Evolutionary conservation across 2,113 vertebrate species (phyloP).

Genomic region (Gracilinanus agilis): DNA sequence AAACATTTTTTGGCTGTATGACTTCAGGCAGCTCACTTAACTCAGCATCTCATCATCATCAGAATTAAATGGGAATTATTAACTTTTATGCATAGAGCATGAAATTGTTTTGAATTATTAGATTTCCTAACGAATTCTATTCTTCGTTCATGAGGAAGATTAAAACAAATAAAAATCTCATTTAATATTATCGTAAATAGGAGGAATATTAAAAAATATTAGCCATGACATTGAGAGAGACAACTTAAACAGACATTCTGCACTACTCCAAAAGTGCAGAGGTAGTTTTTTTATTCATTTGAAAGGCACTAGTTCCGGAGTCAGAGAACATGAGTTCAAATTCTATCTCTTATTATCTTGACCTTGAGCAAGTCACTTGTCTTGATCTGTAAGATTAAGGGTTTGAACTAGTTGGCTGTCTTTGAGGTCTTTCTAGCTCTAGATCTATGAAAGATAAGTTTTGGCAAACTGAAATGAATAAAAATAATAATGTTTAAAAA

Average conservation of each 20-base stretch:
- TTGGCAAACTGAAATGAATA: neutral
- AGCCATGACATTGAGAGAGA: neutral
- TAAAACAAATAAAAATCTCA: neutral
- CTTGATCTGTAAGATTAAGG: neutral
- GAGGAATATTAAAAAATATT: neutral
- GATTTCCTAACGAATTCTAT: neutral
- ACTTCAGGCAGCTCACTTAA: neutral
- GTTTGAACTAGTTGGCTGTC: neutral
- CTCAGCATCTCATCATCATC: neutral
- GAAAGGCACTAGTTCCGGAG: neutral
- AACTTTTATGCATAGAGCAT: neutral
- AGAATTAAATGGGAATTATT: neutral
- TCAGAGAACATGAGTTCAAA: neutral
- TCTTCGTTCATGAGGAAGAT: neutral
- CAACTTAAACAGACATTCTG: neutral
- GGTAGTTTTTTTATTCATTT: too few relatives aligned
- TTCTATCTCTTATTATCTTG: neutral
- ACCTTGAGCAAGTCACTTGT: neutral
- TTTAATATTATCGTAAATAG: neutral
- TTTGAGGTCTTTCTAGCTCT: neutral
- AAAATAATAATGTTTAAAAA: too few relatives aligned
- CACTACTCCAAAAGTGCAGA: too few relatives aligned
- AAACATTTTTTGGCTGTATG: neutral
- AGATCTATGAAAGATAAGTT: neutral
- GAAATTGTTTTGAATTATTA: neutral